Evolutionary conservation across 2,888 invertebrate species (phyloP).

Genomic region (Papilio gigon): DNA sequence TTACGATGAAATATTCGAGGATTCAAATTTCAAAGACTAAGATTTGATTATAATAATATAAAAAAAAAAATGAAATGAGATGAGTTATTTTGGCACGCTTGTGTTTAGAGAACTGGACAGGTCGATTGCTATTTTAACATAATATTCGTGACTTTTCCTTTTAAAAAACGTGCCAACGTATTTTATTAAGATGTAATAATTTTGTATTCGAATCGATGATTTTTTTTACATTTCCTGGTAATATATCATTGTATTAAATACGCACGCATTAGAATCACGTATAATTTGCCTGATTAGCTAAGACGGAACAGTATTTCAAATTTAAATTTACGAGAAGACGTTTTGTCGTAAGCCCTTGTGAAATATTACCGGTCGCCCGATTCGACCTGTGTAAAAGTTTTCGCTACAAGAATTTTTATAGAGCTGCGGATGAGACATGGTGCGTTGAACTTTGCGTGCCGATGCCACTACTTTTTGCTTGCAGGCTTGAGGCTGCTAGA

Average conservation of each 20-base stretch:
- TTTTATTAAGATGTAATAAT: slow-evolving; percentile 1
- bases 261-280: background rate
- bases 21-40: background rate
- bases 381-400: slow-evolving; percentile 16
- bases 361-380: slow-evolving; percentile 7
- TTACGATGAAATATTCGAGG: background rate
- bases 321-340: slow-evolving; percentile 1
- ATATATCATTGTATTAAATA: slow-evolving; percentile 12
- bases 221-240: background rate
- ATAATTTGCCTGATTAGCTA: slow-evolving; percentile 10
- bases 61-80: background rate
- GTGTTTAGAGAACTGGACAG: background rate
- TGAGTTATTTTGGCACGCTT: background rate
- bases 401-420: slow-evolving; percentile 61
- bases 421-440: slow-evolving; percentile 52
- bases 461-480: slow-evolving; percentile 66
- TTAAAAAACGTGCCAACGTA: background rate
- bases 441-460: slow-evolving; percentile 70
- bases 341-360: slow-evolving; percentile 10
- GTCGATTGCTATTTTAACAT: background rate
- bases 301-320: slow-evolving; percentile 34
- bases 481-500: slow-evolving; percentile 64
- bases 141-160: background rate
- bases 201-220: background rate
- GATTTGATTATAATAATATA: too few species aligned